Evolutionary conservation across 2,888 invertebrate species (phyloP).

Genomic region (Sicus ferrugineus): DNA sequence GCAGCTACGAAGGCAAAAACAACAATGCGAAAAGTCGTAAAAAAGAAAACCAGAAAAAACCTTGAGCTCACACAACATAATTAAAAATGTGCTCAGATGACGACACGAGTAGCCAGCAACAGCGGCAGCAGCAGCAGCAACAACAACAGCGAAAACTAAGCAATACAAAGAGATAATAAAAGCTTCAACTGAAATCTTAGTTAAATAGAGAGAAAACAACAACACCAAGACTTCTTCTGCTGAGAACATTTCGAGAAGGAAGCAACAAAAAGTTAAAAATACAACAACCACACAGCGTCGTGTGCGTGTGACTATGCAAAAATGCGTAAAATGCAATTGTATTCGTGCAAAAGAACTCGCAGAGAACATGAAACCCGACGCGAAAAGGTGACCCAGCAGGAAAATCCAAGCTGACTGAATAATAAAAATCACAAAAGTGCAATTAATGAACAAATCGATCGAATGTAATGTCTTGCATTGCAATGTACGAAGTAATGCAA

Average conservation of each 20-base stretch:
- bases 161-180: neutral
- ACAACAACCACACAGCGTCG: neutral
- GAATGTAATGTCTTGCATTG: no score
- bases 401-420: no score
- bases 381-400: no score
- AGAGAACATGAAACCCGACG: no score
- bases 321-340: neutral
- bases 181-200: neutral
- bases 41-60: conserved; percentile 37
- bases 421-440: no score
- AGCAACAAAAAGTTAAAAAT: no score
- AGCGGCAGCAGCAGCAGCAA: conserved; percentile 25
- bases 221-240: no score
- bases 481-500: no score
- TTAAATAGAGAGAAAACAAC: conserved; percentile 19
- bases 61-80: conserved; percentile 47
- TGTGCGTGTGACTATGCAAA: neutral
- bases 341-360: no score
- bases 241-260: conserved; percentile 3
- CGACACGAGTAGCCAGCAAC: conserved; percentile 1
- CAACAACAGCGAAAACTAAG: conserved; percentile 21
- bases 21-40: conserved; percentile 20
- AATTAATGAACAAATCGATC: no score
- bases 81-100: conserved; percentile 42
- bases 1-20: conserved; percentile 20